Conservation (phyloP, 2,797 vertebrate genomes). For the Valencia hispanica region DNA sequence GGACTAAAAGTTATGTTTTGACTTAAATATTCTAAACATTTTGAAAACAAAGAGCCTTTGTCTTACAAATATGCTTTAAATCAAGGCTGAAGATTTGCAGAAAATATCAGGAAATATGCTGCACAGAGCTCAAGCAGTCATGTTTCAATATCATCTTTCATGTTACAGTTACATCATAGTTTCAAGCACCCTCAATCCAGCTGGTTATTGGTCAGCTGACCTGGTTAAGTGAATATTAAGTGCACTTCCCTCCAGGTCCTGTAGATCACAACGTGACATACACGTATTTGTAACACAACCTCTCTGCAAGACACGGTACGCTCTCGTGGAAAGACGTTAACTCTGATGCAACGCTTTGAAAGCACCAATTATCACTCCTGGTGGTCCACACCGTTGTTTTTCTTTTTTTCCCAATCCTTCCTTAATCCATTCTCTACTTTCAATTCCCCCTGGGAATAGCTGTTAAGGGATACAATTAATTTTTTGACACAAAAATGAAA, state of each 20-base stretch:
- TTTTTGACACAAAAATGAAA: slow-evolving; percentile 87
- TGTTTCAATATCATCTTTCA: slow-evolving; percentile 4
- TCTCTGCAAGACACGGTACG: slow-evolving; percentile 60
- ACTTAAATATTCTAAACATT: not conserved
- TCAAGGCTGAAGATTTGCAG: not conserved
- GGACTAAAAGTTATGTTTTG: not conserved
- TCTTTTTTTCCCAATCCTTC: slow-evolving; percentile 43
- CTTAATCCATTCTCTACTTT: slow-evolving; percentile 65
- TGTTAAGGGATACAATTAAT: slow-evolving; percentile 85
- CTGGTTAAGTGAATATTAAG: slow-evolving; percentile 67
- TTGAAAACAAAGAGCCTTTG: not conserved
- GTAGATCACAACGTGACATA: slow-evolving; percentile 65
- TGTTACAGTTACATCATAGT: slow-evolving; percentile 13
- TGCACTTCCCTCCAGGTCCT: slow-evolving; percentile 52
- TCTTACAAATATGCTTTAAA: not conserved
- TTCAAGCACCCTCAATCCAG: slow-evolving; percentile 38
- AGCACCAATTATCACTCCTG: slow-evolving; percentile 81
- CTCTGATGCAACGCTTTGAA: slow-evolving; percentile 78
- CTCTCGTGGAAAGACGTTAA: slow-evolving; percentile 56
- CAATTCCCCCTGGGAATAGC: slow-evolving; percentile 70
- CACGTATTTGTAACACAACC: slow-evolving; percentile 60
- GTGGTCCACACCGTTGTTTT: slow-evolving; percentile 68
- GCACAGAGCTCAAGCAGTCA: not conserved
- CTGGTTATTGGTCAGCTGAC: slow-evolving; percentile 35
- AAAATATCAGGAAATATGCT: not conserved